A percentile compares a stretch with the other conserved stretches of the same genome.
Evolutionary conservation across 2,797 vertebrate species (phyloP).

Genomic region (Miichthys miiuy): DNA sequence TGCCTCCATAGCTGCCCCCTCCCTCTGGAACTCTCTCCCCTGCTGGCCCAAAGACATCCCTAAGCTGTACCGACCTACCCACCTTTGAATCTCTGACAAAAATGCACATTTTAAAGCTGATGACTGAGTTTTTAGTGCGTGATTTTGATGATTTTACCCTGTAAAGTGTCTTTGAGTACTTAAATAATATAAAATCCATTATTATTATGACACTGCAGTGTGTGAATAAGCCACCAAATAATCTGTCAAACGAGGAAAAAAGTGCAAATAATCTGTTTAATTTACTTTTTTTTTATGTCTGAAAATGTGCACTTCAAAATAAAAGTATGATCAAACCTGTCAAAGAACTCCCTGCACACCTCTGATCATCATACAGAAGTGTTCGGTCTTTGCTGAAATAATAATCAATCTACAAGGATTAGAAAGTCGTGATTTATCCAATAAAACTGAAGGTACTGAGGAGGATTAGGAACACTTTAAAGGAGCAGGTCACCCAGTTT

Average conservation of each 20-base stretch:
- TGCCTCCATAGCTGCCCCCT: too few species aligned
- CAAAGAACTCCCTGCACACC: background rate
- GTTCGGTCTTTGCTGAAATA: background rate
- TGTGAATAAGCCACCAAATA: background rate
- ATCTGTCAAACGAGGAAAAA: background rate
- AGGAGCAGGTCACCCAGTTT: slow-evolving; percentile 62
- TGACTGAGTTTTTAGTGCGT: too few species aligned
- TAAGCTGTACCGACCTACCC: too few species aligned
- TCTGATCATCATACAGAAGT: background rate
- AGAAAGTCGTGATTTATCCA: background rate
- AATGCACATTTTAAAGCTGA: too few species aligned
- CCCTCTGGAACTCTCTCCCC: too few species aligned
- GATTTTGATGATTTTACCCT: too few species aligned
- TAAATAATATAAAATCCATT: too few species aligned
- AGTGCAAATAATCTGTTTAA: background rate
- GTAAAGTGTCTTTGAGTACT: too few species aligned
- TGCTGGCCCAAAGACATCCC: too few species aligned
- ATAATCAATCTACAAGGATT: slow-evolving; percentile 15
- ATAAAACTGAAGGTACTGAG: slow-evolving; percentile 17
- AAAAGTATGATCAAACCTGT: background rate
- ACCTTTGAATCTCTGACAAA: too few species aligned
- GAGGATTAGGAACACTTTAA: slow-evolving; percentile 67
- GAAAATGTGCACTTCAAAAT: background rate
- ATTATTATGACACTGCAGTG: background rate
- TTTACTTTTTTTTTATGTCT: background rate